phyloP scores from a whole-genome alignment of 2,113 vertebrate genomes.

The Tretioscincus oriximinensis region DNA sequence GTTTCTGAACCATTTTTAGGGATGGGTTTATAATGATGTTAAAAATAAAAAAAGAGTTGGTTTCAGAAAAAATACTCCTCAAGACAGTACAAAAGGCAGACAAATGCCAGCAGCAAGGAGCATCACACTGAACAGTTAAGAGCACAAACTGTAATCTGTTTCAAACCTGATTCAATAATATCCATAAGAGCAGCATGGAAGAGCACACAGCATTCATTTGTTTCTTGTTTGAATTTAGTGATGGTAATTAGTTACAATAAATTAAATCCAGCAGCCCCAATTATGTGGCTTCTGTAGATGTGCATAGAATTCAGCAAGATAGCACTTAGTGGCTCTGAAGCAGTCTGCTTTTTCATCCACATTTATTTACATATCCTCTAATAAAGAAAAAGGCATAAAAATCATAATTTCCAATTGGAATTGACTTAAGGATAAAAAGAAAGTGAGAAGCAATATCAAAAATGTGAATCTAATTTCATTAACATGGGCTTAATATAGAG shows the following conservation, averaged over 20 bases:
- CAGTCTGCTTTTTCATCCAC: not conserved
- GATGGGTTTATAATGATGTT: not conserved
- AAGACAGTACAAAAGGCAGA: slow-evolving; percentile 9
- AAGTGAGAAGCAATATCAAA: not conserved
- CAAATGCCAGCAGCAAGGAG: not conserved
- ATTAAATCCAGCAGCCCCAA: slow-evolving; percentile 8
- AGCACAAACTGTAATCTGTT: not conserved
- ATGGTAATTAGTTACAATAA: slow-evolving; percentile 24
- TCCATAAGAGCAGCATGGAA: not conserved
- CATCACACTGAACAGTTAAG: slow-evolving; percentile 16
- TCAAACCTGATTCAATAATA: slow-evolving; percentile 15
- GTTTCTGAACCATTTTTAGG: not conserved
- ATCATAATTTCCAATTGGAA: not conserved
- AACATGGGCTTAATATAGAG: not conserved
- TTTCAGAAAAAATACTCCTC: not conserved
- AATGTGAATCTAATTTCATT: not conserved
- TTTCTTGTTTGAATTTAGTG: slow-evolving; percentile 28
- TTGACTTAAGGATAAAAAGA: not conserved
- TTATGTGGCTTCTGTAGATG: not conserved
- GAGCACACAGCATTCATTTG: not conserved
- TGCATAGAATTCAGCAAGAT: slow-evolving; percentile 1
- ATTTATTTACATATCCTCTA: not conserved
- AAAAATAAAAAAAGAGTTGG: not conserved
- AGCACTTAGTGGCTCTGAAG: not conserved
- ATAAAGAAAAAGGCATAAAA: not conserved